phyloP scores from a whole-genome alignment of 1,140 invertebrate genomes.

The honey bee (Apis mellifera) region Amel_HAv3.1 CM009935.2:3890501-3891000 shows the following conservation, averaged over 20 bases:
- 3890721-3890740: background rate
- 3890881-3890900: too few relatives aligned
- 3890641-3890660: background rate
- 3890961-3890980: too few relatives aligned
- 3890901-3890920: too few relatives aligned
- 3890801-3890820: background rate
- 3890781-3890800: background rate
- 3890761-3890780: background rate
- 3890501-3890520: constrained; percentile 41
- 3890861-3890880: background rate
- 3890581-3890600: background rate
- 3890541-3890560: background rate
- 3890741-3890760: background rate
- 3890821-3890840: too few relatives aligned
- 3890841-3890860: background rate
- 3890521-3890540: background rate
- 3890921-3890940: too few relatives aligned
- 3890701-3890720: background rate
- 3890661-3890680: too few relatives aligned
- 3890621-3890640: background rate
- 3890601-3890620: background rate
- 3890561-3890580: background rate
- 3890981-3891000: too few relatives aligned
- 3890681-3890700: background rate
- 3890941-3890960: too few relatives aligned